Evolutionary conservation across 2,888 invertebrate species (phyloP).

Genomic region (Iselma pallidipennis): DNA sequence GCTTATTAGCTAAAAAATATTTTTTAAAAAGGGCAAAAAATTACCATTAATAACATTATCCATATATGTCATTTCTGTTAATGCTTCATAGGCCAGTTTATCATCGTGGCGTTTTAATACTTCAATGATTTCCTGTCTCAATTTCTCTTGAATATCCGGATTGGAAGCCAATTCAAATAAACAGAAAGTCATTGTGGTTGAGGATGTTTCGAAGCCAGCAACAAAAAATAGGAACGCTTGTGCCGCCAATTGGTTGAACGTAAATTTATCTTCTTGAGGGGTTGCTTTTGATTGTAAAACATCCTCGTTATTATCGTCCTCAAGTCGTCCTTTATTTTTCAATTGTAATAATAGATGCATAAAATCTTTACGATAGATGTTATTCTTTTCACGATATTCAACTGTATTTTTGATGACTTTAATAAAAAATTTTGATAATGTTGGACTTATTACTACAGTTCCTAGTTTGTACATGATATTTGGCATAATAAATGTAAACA

Average conservation of each 20-base stretch:
- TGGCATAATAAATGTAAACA: slow-evolving; percentile 15
- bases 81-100: slow-evolving; percentile 23
- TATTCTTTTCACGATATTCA: slow-evolving; percentile 46
- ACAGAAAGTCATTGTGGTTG: slow-evolving; percentile 28
- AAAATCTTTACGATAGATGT: slow-evolving; percentile 55
- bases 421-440: slow-evolving; percentile 24
- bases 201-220: slow-evolving; percentile 30
- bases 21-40: no score
- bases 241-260: slow-evolving; percentile 26
- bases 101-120: slow-evolving; percentile 15
- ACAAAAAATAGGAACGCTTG: slow-evolving; percentile 33
- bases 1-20: no score
- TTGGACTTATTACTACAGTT: slow-evolving; percentile 7
- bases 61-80: slow-evolving; percentile 39
- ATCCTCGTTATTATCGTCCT: slow-evolving; percentile 25
- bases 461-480: neutral
- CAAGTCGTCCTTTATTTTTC: slow-evolving; percentile 41
- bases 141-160: slow-evolving; percentile 24
- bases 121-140: slow-evolving; percentile 17
- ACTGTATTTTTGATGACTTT: slow-evolving; percentile 50
- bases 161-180: slow-evolving; percentile 24
- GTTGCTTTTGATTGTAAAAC: slow-evolving; percentile 6
- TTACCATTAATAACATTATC: slow-evolving; percentile 52
- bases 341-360: slow-evolving; percentile 56
- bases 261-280: slow-evolving; percentile 12